Conservation (phyloP, 1,140 invertebrate species). For the Cephus cinctus region DNA sequence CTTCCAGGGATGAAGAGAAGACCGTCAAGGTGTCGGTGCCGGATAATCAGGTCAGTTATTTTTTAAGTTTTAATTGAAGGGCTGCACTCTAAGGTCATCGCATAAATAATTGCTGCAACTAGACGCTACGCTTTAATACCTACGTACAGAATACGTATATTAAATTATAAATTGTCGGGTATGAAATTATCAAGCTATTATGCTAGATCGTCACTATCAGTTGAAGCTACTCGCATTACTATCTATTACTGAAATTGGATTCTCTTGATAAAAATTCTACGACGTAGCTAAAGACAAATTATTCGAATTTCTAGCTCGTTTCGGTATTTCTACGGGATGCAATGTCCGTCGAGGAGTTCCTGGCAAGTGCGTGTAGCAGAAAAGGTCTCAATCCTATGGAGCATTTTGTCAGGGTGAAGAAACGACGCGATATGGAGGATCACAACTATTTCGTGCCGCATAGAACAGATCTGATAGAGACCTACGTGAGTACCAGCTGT, state of each 20-base stretch:
- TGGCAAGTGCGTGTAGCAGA: constrained; percentile 86
- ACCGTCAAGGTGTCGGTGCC: constrained; percentile 87
- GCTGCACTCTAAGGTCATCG: too few relatives aligned
- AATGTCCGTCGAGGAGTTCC: constrained; percentile 94
- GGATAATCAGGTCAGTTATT: constrained; percentile 67
- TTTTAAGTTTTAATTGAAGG: too few relatives aligned
- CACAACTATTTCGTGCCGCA: constrained; percentile 94
- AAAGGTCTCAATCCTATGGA: constrained; percentile 90
- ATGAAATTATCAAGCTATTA: too few relatives aligned
- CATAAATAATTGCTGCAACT: too few relatives aligned
- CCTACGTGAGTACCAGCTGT: constrained; percentile 83
- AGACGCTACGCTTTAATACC: too few relatives aligned
- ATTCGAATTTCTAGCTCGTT: constrained; percentile 68
- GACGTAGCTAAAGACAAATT: too few relatives aligned
- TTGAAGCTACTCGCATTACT: too few relatives aligned
- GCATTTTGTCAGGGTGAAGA: constrained; percentile 94
- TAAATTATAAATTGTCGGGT: too few relatives aligned
- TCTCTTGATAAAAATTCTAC: too few relatives aligned
- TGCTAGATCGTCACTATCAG: too few relatives aligned
- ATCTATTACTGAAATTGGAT: too few relatives aligned
- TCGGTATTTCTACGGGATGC: constrained; percentile 83
- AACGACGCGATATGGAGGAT: constrained; percentile 91
- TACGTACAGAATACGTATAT: too few relatives aligned
- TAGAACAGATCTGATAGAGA: constrained; percentile 89
- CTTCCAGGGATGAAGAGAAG: constrained; percentile 83